phyloP scores from a whole-genome alignment of 2,797 vertebrate species.

The Echiichthys vipera region DNA sequence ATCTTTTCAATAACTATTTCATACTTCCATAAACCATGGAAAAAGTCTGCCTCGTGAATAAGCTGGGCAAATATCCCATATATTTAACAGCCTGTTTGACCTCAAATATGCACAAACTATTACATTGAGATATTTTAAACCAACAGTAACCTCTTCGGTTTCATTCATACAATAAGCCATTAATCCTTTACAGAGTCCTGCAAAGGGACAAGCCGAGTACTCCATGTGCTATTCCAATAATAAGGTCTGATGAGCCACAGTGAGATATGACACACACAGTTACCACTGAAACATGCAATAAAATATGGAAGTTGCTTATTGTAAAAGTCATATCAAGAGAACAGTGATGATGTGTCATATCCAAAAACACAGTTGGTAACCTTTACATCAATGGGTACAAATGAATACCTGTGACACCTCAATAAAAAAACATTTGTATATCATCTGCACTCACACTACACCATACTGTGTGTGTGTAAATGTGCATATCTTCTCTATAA shows the following conservation, averaged over 20 bases:
- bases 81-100: slow-evolving; percentile 59
- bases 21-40: slow-evolving; percentile 64
- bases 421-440: slow-evolving; percentile 17
- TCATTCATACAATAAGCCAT: slow-evolving; percentile 57
- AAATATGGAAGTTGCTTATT: slow-evolving; percentile 31
- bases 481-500: slow-evolving; percentile 33
- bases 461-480: slow-evolving; percentile 28
- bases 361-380: slow-evolving; percentile 30
- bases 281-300: slow-evolving; percentile 21
- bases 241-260: slow-evolving; percentile 29
- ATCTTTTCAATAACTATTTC: slow-evolving; percentile 61
- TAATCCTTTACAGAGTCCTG: slow-evolving; percentile 38
- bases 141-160: slow-evolving; percentile 48
- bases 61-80: slow-evolving; percentile 56
- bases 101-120: slow-evolving; percentile 68
- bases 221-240: slow-evolving; percentile 56
- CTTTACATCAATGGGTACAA: slow-evolving; percentile 23
- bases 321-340: slow-evolving; percentile 12
- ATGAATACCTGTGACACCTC: slow-evolving; percentile 6
- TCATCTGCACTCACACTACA: slow-evolving; percentile 18
- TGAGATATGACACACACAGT: slow-evolving; percentile 23
- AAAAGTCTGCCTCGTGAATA: slow-evolving; percentile 58
- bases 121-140: slow-evolving; percentile 47
- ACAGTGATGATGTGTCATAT: slow-evolving; percentile 14
- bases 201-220: slow-evolving; percentile 14